Base-by-base conservation (phyloP, 1,140 invertebrate species). In the Brachystomella parvula region DNA sequence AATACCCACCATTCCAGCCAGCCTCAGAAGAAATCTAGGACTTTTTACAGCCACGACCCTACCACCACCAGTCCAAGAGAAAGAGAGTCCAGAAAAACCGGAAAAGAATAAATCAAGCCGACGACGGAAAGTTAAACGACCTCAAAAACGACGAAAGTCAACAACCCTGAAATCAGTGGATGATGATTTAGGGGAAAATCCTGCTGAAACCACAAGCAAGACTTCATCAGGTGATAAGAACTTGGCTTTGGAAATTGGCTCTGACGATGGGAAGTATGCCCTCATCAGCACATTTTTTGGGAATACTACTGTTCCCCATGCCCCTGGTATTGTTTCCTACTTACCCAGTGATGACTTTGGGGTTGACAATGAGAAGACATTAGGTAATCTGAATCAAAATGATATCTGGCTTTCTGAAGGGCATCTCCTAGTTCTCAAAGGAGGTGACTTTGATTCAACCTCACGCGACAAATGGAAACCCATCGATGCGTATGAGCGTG, bases 331-430 rank as follows among this genome's bases (percentile, higher is more conserved):
- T 21, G 80, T 92, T 3, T 91, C 88, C 74, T 92, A 92, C 74
- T 81, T 83, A 19, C 84, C 87, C 0, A 85, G 85, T 72, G 89
- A 92, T 75, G 70, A 74, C 59, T 65, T 73, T 66, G 33, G 61
- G 9, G 89, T 85, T 63, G 83, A 87, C 63, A 92, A 85, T 76
- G 49, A 69, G 26, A 49, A 65, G 39, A 72, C 66, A 19, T 80
- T 90, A 2, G 90, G 90, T 15, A 90, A 90, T 17, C 78, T 94
- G 0, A 85, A 87, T 70, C 83, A 87, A 71, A 86, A 91, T 49
- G 90, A 94, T 68, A 92, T 94, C 69, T 94, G 90, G 89, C 78
- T 93, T 49, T 88, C 90, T 0, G 90, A 93, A 74, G 90, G 92
- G 74, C 90, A 93, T 75, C 78, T 94, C 32, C 77, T 94, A 17